phyloP scores from a whole-genome alignment of 2,888 invertebrate species.

The Eretmocerus hayati region DNA sequence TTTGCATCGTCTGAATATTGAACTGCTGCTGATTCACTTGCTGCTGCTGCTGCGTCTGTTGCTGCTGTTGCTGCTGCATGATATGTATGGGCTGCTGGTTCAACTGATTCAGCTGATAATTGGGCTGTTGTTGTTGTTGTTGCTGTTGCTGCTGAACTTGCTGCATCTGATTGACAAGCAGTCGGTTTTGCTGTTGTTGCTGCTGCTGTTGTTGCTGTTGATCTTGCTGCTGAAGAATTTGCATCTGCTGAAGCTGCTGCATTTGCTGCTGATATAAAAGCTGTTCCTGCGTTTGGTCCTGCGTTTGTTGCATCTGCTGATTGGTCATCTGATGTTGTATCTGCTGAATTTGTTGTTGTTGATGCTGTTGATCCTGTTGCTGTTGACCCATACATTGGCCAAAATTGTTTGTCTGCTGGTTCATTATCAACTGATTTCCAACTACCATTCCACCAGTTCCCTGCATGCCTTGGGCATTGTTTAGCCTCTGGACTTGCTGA shows the following conservation, averaged over 20 bases:
- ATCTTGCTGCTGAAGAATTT: constrained; percentile 28
- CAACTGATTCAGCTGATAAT: constrained; percentile 37
- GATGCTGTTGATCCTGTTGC: constrained; percentile 33
- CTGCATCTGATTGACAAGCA: constrained; percentile 34
- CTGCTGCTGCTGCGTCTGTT: constrained; percentile 23
- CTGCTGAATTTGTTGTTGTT: constrained; percentile 35
- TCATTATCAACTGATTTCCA: constrained; percentile 41
- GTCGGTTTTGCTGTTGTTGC: constrained; percentile 26
- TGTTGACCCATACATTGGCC: constrained; percentile 32
- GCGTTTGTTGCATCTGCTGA: constrained; percentile 33
- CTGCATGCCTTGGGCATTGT: constrained; percentile 37
- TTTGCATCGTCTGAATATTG: constrained; percentile 37
- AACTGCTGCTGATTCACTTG: constrained; percentile 32
- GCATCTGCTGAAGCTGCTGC: constrained; percentile 20
- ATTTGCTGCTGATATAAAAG: constrained; percentile 30
- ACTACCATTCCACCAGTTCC: constrained; percentile 39
- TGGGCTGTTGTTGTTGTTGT: constrained; percentile 31
- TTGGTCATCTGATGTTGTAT: constrained; percentile 24
- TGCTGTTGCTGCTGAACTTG: constrained; percentile 29
- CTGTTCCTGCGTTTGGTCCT: constrained; percentile 20
- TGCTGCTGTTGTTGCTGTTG: constrained; percentile 28
- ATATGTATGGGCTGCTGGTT: constrained; percentile 36
- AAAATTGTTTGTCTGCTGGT: constrained; percentile 37
- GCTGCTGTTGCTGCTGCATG: constrained; percentile 32
- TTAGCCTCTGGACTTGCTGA: constrained; percentile 36